Evolutionary conservation across 2,113 vertebrate species (phyloP), one percentile per base, ranked within the genome.

Genomic region (Vireo altiloquus): DNA sequence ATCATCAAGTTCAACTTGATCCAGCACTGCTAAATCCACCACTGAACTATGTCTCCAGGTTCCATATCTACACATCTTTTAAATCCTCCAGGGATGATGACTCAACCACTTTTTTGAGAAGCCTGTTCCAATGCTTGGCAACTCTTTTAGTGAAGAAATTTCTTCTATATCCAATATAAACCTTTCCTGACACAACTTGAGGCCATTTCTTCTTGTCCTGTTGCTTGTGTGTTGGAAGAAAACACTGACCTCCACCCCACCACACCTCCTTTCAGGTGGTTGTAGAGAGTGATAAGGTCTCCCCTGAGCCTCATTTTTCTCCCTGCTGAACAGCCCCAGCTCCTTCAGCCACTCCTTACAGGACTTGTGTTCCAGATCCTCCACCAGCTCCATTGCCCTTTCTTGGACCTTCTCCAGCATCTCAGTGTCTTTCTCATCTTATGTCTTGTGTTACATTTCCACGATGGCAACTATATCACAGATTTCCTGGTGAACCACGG

Each of bases 381-480:
- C 8, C 16, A 50, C 52, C 31, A 59, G 37, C 35, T 86, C 39
- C 14, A 18, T 5, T 27, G 11, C 9, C 16, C 20, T 79, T 31
- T 25, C 37, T 18, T 27, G 35, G 24, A 23, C 25, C 27, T 11
- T 18, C 17, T 56, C 21, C 50, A 64, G 25, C 35, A 35, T 16
- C 25, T 49, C 49, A 12, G 14, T 2, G 3, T 42, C 15, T 31
- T 54, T 64, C 28, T 42, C 0, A 0, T 27, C 35, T 80, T 35
- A 64, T 9, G 31, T 54, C 35, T 42, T 56, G 14, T 35, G 35
- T 42, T 64, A 22, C 18, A 1, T n/a, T 56, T 60, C 31, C 7
- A 3, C 25, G 13, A 86, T 9, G 22, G 19, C 25, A 86, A 28
- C 13, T 61, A 2, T 27, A 35, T 13, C 42, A 40, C 13, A 33